A percentile compares a stretch with the other conserved stretches of the same genome.
phyloP scores from a whole-genome alignment of 2,113 vertebrate genomes.

The Lontra canadensis region DNA sequence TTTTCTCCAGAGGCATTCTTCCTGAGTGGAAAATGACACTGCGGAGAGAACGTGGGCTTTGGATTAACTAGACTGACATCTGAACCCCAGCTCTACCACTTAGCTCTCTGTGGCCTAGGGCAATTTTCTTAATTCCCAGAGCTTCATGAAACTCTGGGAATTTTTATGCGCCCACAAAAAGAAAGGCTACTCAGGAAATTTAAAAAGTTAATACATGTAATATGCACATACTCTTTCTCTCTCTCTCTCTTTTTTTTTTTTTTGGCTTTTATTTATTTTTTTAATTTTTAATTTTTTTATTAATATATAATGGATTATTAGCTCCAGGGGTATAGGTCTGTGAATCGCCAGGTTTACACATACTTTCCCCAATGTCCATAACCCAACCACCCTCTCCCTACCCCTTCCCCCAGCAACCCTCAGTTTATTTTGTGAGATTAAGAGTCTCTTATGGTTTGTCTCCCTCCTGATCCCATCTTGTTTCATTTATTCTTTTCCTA shows the following conservation, averaged over 20 bases:
- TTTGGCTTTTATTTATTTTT: no score
- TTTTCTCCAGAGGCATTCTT: neutral
- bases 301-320: no score
- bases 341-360: no score
- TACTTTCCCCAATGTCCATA: no score
- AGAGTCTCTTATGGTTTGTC: no score
- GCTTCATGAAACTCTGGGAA: neutral
- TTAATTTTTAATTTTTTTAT: no score
- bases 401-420: no score
- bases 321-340: no score
- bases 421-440: no score
- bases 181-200: neutral
- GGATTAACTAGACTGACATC: neutral
- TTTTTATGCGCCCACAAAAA: neutral
- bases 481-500: no score
- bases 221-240: neutral
- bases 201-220: neutral
- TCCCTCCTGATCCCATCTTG: no score
- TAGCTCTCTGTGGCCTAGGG: neutral
- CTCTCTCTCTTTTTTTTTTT: fast-evolving
- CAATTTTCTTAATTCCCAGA: neutral
- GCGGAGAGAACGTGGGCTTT: neutral
- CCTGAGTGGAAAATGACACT: neutral
- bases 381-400: no score
- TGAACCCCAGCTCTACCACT: neutral